Evolutionary conservation across 2,113 vertebrate genomes (phyloP).

Genomic region (Cephalopterus ornatus): DNA sequence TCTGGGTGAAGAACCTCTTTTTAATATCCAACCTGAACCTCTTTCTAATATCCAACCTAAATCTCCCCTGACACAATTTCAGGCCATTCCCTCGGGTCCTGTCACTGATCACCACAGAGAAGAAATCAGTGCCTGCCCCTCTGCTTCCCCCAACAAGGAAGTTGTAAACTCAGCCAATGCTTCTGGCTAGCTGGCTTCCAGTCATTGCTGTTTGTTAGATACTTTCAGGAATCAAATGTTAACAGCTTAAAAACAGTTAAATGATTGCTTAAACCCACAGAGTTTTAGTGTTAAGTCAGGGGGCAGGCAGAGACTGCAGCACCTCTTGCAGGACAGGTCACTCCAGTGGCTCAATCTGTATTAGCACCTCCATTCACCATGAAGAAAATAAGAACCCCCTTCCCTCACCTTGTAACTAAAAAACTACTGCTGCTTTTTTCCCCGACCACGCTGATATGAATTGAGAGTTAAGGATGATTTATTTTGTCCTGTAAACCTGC

Average conservation of each 20-base stretch:
- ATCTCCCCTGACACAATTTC: background rate
- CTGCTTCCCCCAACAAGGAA: background rate
- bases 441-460: background rate
- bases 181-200: too few species aligned
- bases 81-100: background rate
- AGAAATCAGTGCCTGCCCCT: background rate
- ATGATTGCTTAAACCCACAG: background rate
- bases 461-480: background rate
- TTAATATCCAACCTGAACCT: background rate
- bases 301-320: background rate
- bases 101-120: background rate
- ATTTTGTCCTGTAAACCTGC: background rate
- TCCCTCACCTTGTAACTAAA: background rate
- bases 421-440: background rate
- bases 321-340: background rate
- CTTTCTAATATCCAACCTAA: background rate
- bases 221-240: background rate
- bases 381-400: background rate
- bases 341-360: background rate
- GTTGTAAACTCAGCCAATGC: background rate
- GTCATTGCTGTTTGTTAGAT: background rate
- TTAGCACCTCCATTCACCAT: fast-evolving
- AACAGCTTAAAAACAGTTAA: background rate
- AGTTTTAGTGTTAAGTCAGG: background rate
- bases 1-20: background rate